Base-by-base conservation (phyloP, 2,888 invertebrate genomes). In the Pardosa pseudoannulata region DNA sequence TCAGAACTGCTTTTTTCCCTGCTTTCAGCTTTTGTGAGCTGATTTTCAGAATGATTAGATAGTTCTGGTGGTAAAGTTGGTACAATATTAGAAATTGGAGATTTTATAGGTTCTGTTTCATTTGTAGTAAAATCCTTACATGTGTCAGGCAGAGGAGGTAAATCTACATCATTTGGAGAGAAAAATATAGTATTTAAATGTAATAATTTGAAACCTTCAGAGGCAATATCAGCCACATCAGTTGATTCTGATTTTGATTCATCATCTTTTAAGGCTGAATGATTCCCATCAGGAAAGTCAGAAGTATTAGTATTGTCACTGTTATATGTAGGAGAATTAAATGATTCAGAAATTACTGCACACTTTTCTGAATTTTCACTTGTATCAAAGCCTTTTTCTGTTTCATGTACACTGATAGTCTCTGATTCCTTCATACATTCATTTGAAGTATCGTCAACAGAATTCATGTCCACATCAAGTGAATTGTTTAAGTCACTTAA, bases 101-200 rank as follows among this genome's bases (percentile, higher is more conserved):
- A 56, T 23, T 23, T 23, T 46, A 9, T 46, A 5, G n/a, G 5
- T 6, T n/a, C 64, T n/a, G n/a, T n/a, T 7, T 36, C 36, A 36
- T 5, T 7, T 36, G 36, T 36, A n/a, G n/a, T n/a, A n/a, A n/a
- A n/a, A n/a, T n/a, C n/a, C n/a, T n/a, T n/a, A n/a, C n/a, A n/a
- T n/a, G n/a, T n/a, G 1, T 56, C 64, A 23, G 87, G 87, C 11
- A 87, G 36, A 70, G 87, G 87, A 23, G 87, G 87, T 29, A 87
- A 70, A 39, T 87, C 70, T 7, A 64, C n/a, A 70, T 87, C 87
- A 70, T 74, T 39, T 3, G 70, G 71, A 6, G 81, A 28, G 50
- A 79, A 87, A 39, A 87, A 87, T 39, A 70, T 87, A 19, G 82
- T 87, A 27, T 74, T 64, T 13, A 70, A 1, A 31, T 32, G 67